Percentiles rank a stretch among this genome's conserved stretches.
Evolutionary conservation across 2,888 invertebrate genomes (phyloP).

Genomic region (Melanophora roralis): DNA sequence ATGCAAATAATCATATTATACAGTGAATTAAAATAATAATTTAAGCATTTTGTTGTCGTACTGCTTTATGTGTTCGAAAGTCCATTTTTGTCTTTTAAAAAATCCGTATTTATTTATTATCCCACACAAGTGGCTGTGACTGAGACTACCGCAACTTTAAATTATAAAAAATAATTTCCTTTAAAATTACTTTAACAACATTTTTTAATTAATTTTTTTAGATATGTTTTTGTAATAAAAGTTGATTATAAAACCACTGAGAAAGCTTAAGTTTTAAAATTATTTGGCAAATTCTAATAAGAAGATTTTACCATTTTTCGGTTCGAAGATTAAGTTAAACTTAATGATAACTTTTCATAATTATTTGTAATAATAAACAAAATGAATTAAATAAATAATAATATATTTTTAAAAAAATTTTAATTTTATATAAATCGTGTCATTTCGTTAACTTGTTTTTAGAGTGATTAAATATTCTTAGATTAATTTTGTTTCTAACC

Average conservation of each 20-base stretch:
- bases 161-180: neutral
- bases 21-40: neutral
- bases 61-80: neutral
- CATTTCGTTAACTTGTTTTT: too few relatives aligned
- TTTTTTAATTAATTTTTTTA: too few relatives aligned
- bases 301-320: neutral
- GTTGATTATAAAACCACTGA: too few relatives aligned
- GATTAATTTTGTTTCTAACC: too few relatives aligned
- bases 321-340: conserved; percentile 21
- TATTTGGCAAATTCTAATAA: neutral
- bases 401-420: too few relatives aligned
- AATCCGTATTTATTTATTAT: conserved; percentile 17
- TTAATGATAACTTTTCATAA: neutral
- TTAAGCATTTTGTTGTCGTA: neutral
- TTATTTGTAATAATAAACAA: neutral
- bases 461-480: too few relatives aligned
- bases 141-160: neutral
- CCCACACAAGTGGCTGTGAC: neutral
- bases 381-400: conserved; percentile 5
- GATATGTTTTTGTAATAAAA: too few relatives aligned
- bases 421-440: neutral
- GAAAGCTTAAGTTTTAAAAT: neutral
- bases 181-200: too few relatives aligned
- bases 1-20: neutral
- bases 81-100: neutral